A percentile compares a stretch with the other conserved stretches of the same genome.
Evolutionary conservation across 2,888 invertebrate genomes (phyloP).

Genomic region (Campoplex capitator): DNA sequence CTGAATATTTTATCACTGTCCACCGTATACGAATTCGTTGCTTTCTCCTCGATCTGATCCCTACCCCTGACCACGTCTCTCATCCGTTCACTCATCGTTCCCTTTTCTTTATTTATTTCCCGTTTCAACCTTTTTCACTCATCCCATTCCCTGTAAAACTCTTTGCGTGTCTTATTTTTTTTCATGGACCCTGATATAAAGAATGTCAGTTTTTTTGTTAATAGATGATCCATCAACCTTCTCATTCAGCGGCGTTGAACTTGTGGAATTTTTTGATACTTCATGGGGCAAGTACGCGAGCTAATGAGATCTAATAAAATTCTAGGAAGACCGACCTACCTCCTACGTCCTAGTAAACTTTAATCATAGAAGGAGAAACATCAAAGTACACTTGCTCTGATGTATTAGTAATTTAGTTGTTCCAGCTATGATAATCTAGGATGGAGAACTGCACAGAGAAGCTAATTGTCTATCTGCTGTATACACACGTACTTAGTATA

Average conservation of each 20-base stretch:
- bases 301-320: not conserved
- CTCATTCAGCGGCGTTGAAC: not conserved
- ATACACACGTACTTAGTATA: slow-evolving; percentile 70
- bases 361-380: slow-evolving; percentile 5
- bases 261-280: not conserved
- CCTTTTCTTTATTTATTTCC: slow-evolving; percentile 63
- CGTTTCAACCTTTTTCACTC: slow-evolving; percentile 63
- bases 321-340: not conserved
- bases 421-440: slow-evolving; percentile 69
- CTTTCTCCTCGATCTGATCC: slow-evolving; percentile 63
- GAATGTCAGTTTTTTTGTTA: slow-evolving; percentile 32
- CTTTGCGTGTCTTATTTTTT: slow-evolving; percentile 58
- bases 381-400: slow-evolving; percentile 42
- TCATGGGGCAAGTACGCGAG: not conserved
- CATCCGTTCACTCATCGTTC: slow-evolving; percentile 52
- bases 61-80: slow-evolving; percentile 62
- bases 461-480: slow-evolving; percentile 84
- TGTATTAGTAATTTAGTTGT: slow-evolving; percentile 60
- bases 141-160: slow-evolving; percentile 41
- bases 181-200: slow-evolving; percentile 37
- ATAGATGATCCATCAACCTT: not conserved
- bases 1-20: slow-evolving; percentile 85
- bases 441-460: slow-evolving; percentile 80
- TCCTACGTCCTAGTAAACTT: not conserved
- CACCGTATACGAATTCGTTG: slow-evolving; percentile 73